Evolutionary conservation across 92 coral and sea anemone genomes (phyloP).

Genomic region (Zoanthus sansibaricus): DNA sequence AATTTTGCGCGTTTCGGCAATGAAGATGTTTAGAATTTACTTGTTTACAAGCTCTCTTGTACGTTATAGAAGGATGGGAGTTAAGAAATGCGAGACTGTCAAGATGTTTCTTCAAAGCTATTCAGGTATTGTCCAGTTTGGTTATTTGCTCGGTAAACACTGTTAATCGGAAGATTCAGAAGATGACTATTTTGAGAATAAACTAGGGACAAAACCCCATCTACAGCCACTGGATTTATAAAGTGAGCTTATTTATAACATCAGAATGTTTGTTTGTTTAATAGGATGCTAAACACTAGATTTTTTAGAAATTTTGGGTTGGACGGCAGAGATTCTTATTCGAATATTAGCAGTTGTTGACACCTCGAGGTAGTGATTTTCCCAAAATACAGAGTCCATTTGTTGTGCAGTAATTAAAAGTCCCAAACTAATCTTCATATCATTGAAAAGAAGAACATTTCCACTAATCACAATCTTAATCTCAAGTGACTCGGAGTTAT

Average conservation of each 20-base stretch:
- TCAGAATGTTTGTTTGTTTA: slow-evolving; percentile 3
- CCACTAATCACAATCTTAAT: too few relatives aligned
- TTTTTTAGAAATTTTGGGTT: too few relatives aligned
- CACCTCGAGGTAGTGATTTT: too few relatives aligned
- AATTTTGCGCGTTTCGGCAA: too few relatives aligned
- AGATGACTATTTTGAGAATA: too few relatives aligned
- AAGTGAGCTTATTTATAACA: slow-evolving; percentile 19
- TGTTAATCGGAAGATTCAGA: not conserved
- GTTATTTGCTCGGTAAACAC: slow-evolving; percentile 5
- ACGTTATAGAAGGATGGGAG: slow-evolving; percentile 17
- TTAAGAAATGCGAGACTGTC: slow-evolving; percentile 7
- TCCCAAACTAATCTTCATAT: too few relatives aligned
- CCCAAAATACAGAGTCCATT: too few relatives aligned
- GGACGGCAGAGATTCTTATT: too few relatives aligned
- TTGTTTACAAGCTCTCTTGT: slow-evolving; percentile 19
- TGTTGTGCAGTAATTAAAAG: too few relatives aligned
- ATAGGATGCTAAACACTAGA: slow-evolving; percentile 9
- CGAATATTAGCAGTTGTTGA: too few relatives aligned
- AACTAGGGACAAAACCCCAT: slow-evolving; percentile 16
- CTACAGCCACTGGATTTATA: slow-evolving; percentile 48
- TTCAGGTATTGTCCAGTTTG: slow-evolving; percentile 6
- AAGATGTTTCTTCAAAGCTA: not conserved
- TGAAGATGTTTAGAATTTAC: not conserved
- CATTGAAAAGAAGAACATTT: too few relatives aligned
- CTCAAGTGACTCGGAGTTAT: too few relatives aligned